Base-by-base conservation (phyloP, 2,888 invertebrate species). In the Pyrgus malvae region DNA sequence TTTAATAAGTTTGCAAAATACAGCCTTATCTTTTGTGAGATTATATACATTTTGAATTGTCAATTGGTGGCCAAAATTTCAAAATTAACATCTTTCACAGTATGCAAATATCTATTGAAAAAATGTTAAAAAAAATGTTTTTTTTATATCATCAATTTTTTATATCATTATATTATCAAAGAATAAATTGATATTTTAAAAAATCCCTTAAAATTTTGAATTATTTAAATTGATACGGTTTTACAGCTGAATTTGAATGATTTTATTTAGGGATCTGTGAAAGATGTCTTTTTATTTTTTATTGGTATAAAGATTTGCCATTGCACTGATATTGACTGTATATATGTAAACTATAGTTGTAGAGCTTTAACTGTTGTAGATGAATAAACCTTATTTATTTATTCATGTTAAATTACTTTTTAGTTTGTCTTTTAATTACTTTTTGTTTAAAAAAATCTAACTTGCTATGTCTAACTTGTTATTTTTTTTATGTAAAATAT, bases 351-450 rank as follows among this genome's bases (percentile, higher is more conserved):
- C 80, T 87, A n/a, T n/a, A 86, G 73, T 69, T 76, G 58, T 87
- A 84, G 75, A 88, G 85, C 86, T 88, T 83, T 89, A 87, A 86
- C 81, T 85, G 80, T 85, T 81, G 76, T 86, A 86, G 71, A 68
- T 75, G 74, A 66, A 67, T 65, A 66, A 69, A 70, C 62, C 66
- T 67, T 71, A 73, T 74, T 78, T 77, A 74, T 79, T 76, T 72
- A 74, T 76, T 70, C 77, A 72, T 59, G 61, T 17, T 31, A 35
- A 29, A 45, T 31, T 40, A 19, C 38, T 14, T n/a, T 25, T 42
- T 27, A 27, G n/a, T 51, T 25, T 35, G 35, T 51, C 37, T 40
- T 29, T 3, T 40, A 31, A 21, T 19, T 19, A 27, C n/a, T n/a
- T n/a, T n/a, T n/a, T n/a, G n/a, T 40, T 40, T 31, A 44, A 17